A percentile compares a stretch with the other conserved stretches of the same genome.
Evolutionary conservation across 2,888 invertebrate species (phyloP).

Genomic region (Aleiodes leptofemur): DNA sequence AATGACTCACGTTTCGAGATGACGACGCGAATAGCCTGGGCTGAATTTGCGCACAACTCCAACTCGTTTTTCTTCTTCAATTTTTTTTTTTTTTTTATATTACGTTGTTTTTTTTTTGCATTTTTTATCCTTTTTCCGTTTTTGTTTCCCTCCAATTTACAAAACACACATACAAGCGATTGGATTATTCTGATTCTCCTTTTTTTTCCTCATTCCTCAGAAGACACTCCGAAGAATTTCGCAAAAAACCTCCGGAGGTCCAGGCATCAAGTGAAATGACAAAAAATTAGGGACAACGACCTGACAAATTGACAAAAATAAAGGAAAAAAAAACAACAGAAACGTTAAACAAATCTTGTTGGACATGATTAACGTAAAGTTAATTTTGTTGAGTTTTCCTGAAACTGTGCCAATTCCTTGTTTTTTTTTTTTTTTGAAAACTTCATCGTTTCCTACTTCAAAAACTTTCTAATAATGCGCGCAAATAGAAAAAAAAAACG

Average conservation of each 20-base stretch:
- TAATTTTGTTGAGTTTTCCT: background rate
- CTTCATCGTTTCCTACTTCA: background rate
- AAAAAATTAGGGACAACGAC: slow-evolving; percentile 47
- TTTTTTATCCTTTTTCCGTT: background rate
- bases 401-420: background rate
- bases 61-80: slow-evolving; percentile 37
- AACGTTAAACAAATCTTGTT: background rate
- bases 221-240: no score
- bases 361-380: slow-evolving; percentile 5
- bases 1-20: slow-evolving; percentile 67
- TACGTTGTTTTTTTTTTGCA: background rate
- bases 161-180: background rate
- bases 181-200: slow-evolving; percentile 32
- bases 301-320: slow-evolving; percentile 20
- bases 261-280: slow-evolving; percentile 31
- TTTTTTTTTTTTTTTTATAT: background rate
- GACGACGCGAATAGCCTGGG: slow-evolving; percentile 70
- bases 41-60: slow-evolving; percentile 68
- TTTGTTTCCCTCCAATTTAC: background rate
- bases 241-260: slow-evolving; percentile 10
- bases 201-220: slow-evolving; percentile 36
- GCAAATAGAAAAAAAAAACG: no score
- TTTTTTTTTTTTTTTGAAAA: background rate
- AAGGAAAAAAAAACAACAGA: no score
- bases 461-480: slow-evolving; percentile 3